Percentiles rank a stretch among this genome's conserved stretches.
Conservation (phyloP, 2,888 invertebrate genomes). For the Calephelis perditalis region DNA sequence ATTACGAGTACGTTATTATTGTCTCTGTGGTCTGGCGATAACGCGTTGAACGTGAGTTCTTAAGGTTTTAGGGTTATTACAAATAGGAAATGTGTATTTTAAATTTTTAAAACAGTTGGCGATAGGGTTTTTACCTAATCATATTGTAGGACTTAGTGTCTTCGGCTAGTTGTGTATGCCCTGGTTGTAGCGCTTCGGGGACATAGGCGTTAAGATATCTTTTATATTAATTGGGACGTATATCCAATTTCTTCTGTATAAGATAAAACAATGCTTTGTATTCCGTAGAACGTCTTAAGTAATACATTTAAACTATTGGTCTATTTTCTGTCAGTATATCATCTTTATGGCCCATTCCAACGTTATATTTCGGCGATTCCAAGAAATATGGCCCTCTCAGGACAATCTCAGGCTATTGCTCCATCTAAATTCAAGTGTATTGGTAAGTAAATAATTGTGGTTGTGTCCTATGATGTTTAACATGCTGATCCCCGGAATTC, state of each 20-base stretch:
- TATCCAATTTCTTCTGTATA: slow-evolving; percentile 13
- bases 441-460: slow-evolving; percentile 5
- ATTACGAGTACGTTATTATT: too few species aligned
- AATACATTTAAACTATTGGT: slow-evolving; percentile 61
- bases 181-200: too few species aligned
- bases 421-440: slow-evolving; percentile 18
- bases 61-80: too few species aligned
- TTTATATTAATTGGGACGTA: not conserved
- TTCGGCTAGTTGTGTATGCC: too few species aligned
- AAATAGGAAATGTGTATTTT: too few species aligned
- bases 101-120: too few species aligned
- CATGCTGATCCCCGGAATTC: too few species aligned
- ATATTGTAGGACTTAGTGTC: too few species aligned
- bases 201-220: too few species aligned
- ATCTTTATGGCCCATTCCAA: slow-evolving; percentile 68
- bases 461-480: not conserved
- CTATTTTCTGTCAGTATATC: slow-evolving; percentile 52
- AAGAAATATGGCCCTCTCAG: slow-evolving; percentile 49
- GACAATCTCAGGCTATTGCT: slow-evolving; percentile 28
- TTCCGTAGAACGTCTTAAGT: slow-evolving; percentile 24
- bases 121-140: too few species aligned
- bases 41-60: too few species aligned
- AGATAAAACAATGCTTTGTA: slow-evolving; percentile 15
- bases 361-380: slow-evolving; percentile 63
- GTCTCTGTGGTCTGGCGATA: too few species aligned